Percentiles rank a stretch among this genome's conserved stretches.
Evolutionary conservation across 2,113 vertebrate genomes (phyloP).

Genomic region (Irena cyanogastra): DNA sequence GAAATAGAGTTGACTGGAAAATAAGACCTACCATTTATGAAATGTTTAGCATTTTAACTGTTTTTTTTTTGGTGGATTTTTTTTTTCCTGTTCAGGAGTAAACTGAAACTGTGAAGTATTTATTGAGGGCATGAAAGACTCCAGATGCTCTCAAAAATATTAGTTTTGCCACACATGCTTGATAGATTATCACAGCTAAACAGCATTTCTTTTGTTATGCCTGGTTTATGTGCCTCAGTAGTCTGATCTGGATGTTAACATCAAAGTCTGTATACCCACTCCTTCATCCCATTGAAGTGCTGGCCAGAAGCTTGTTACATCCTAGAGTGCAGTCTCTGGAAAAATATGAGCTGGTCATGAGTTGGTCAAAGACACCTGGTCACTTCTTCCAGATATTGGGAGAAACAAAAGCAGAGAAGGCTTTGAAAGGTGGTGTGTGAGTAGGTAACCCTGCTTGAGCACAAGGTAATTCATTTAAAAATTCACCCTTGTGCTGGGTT

Average conservation of each 20-base stretch:
- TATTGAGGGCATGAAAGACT: not conserved
- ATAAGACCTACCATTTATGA: not conserved
- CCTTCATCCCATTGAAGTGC: fast-evolving
- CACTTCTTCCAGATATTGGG: not conserved
- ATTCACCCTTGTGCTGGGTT: not conserved
- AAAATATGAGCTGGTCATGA: not conserved
- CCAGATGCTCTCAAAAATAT: not conserved
- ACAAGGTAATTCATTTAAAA: not conserved
- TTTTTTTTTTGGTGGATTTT: fast-evolving
- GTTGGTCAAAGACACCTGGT: not conserved
- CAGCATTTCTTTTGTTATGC: not conserved
- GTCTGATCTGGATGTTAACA: not conserved
- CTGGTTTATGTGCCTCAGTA: not conserved
- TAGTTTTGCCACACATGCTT: not conserved
- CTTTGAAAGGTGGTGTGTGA: not conserved
- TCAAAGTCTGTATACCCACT: not conserved
- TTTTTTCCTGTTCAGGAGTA: not conserved
- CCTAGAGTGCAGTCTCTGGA: not conserved
- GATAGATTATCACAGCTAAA: not conserved
- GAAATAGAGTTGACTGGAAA: not conserved
- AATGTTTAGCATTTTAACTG: not conserved
- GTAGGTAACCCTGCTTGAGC: not conserved
- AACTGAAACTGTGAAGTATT: not conserved
- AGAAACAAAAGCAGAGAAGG: not conserved
- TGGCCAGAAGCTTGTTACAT: not conserved